Conservation (phyloP, 2,888 invertebrate genomes). For the Acleris cristana region DNA sequence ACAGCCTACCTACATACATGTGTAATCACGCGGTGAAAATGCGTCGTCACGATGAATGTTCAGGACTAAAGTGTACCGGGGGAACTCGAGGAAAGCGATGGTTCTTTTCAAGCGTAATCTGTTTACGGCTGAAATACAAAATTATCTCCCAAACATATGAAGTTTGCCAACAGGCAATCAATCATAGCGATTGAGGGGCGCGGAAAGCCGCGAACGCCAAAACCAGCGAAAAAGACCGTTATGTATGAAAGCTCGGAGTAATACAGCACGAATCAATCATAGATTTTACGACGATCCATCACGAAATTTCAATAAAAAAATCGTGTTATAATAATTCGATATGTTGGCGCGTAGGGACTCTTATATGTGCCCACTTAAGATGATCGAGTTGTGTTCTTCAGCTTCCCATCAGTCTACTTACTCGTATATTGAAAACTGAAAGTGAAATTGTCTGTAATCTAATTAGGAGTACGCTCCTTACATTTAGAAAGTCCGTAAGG, state of each 20-base stretch:
- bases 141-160: conserved; percentile 82
- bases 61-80: conserved; percentile 55
- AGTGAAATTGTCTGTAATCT: conserved; percentile 22
- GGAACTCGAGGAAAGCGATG: conserved; percentile 62
- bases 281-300: conserved; percentile 82
- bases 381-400: conserved; percentile 42
- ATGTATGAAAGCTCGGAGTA: conserved; percentile 78
- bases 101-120: conserved; percentile 80
- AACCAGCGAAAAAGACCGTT: conserved; percentile 74
- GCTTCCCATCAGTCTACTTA: conserved; percentile 17
- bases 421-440: conserved; percentile 10
- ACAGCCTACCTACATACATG: conserved; percentile 41
- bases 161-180: conserved; percentile 78
- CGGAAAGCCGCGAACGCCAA: conserved; percentile 72
- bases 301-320: conserved; percentile 76
- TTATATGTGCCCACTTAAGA: conserved; percentile 45
- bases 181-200: conserved; percentile 74
- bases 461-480: neutral
- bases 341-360: conserved; percentile 45
- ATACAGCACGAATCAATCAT: conserved; percentile 83
- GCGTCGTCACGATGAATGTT: conserved; percentile 65
- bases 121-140: conserved; percentile 82
- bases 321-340: conserved; percentile 53
- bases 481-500: neutral
- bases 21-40: conserved; percentile 60